Evolutionary conservation across 2,797 vertebrate genomes (phyloP).

Genomic region (Bufotes viridis): DNA sequence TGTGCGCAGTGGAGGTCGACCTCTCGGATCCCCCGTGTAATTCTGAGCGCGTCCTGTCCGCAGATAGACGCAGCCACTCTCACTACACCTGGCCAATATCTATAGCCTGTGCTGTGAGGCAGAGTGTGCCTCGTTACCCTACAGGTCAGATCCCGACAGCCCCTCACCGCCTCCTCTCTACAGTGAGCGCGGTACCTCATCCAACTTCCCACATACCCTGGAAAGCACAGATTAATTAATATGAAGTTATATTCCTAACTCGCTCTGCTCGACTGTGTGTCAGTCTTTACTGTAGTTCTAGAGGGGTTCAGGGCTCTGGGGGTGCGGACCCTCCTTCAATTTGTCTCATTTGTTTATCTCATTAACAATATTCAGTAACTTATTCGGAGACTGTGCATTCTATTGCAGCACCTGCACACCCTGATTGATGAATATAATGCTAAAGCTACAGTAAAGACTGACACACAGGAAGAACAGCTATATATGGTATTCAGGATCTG

Average conservation of each 20-base stretch:
- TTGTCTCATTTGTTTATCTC: no score
- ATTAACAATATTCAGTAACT: no score
- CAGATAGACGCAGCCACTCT: not conserved
- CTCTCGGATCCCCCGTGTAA: slow-evolving; percentile 24
- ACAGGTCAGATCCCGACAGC: no score
- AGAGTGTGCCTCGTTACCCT: not conserved
- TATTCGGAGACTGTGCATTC: no score
- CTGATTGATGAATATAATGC: not conserved
- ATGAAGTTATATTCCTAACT: no score
- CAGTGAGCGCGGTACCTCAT: no score
- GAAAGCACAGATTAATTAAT: no score
- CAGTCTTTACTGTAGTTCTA: not conserved
- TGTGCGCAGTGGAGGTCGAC: not conserved
- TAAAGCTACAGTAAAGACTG: not conserved
- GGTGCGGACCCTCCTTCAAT: no score
- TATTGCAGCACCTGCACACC: not conserved
- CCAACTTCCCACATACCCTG: no score
- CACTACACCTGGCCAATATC: not conserved
- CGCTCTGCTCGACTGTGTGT: not conserved
- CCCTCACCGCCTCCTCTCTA: no score
- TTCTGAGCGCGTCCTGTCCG: slow-evolving; percentile 5
- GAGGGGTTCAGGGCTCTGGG: no score
- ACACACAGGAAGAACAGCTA: not conserved
- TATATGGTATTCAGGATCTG: not conserved
- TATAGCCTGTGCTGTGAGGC: not conserved